Evolutionary conservation across 2,888 invertebrate genomes (phyloP).

Genomic region (Leptothorax acervorum): DNA sequence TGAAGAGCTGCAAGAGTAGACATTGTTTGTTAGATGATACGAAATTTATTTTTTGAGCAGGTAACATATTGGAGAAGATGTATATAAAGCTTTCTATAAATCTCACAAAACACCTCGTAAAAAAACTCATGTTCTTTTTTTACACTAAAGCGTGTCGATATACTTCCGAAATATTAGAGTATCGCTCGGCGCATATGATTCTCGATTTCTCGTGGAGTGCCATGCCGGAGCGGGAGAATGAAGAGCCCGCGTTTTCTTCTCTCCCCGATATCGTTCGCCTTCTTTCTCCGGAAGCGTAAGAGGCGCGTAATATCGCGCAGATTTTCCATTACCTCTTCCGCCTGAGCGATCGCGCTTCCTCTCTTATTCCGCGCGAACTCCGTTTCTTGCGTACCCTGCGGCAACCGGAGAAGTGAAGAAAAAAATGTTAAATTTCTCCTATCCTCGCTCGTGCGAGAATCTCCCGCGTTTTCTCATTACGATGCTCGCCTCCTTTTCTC

Average conservation of each 20-base stretch:
- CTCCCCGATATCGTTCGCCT: conserved; percentile 16
- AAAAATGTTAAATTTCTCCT: conserved; percentile 37
- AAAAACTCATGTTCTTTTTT: conserved; percentile 7
- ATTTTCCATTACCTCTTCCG: conserved; percentile 58
- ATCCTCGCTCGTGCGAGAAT: conserved; percentile 9
- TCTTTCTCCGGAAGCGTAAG: conserved; percentile 30
- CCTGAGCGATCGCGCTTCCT: conserved; percentile 13
- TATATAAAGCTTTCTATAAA: neutral
- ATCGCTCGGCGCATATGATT: conserved; percentile 24
- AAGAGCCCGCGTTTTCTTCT: conserved; percentile 2
- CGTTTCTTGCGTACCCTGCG: conserved; percentile 46
- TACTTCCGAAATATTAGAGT: conserved; percentile 21
- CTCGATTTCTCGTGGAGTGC: too few relatives aligned
- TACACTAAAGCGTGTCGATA: conserved; percentile 21
- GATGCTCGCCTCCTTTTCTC: neutral
- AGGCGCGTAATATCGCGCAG: conserved; percentile 57
- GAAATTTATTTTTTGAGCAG: neutral
- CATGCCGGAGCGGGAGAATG: neutral
- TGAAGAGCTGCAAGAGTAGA: neutral
- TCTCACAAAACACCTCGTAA: neutral
- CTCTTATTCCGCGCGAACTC: conserved; percentile 30
- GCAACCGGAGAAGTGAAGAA: neutral
- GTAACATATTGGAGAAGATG: conserved; percentile 1
- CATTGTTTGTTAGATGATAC: neutral
- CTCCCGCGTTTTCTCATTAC: neutral